Evolutionary conservation across 2,113 vertebrate species (phyloP), one percentile per base, ranked within the genome.

Genomic region (Serilophus lunatus): DNA sequence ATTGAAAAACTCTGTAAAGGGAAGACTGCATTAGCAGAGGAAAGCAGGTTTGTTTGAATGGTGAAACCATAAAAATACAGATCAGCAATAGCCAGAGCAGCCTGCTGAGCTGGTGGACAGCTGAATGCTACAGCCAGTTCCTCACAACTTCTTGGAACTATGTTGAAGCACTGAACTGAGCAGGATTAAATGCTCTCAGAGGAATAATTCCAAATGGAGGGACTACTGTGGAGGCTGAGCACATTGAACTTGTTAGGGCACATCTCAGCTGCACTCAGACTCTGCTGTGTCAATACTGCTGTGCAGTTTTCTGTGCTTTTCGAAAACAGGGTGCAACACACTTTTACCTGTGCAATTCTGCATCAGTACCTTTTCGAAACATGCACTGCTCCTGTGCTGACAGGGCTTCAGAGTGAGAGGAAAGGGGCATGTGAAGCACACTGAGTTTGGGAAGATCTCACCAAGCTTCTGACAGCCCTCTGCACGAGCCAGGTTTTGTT

Each of bases 221-320:
- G 13, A 49, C 16, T 78, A 4, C 50, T 53, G 10, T 47, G 36
- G 56, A 54, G 28, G 25, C 14, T 31, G 20, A 75, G 19, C 17
- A 15, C 4, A 0, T 5, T 18, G 53, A 45, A 40, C 31, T 56
- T 9, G 4, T 20, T 33, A 49, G 12, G 40, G 29, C 2, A 2
- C 17, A 63, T 80, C 56, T 77, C 50, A 78, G 51, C 60, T 44
- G 40, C 7, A 2, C 53, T 47, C 29, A 29, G 49, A 19, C 25
- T 80, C 24, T 33, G 11, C 49, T 20, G 1, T 9, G 54, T 29
- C 86, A 50, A 1, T 7, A 35, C 29, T 33, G 38, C 42, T 33
- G 19, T 5, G 6, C 53, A 68, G 44, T 59, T 92, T 64, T 4
- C 45, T 69, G 56, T n/a, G 15, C 26, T 63, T 17, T 88, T 8